Evolutionary conservation across 2,797 vertebrate species (phyloP), one percentile per base, ranked within the genome.

Genomic region (Chromobotia macracanthus): DNA sequence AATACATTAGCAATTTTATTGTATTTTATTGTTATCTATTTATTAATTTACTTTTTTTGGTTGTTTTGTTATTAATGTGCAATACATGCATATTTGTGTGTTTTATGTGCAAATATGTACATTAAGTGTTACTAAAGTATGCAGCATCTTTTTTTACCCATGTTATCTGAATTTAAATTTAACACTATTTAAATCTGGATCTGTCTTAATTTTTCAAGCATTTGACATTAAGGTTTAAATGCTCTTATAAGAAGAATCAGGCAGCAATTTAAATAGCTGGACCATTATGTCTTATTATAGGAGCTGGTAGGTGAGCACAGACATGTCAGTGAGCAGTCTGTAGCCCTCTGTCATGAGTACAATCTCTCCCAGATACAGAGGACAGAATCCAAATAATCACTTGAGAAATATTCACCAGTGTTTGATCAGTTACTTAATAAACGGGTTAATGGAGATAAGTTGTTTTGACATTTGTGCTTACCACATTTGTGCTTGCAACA

Each of bases 71-170:
- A 31, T 31, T 31, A 3, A 31, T 31, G 3, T 31, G 5, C 31
- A 31, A n/a, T 6, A 53, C 50, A 19, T n/a, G n/a, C n/a, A n/a
- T n/a, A n/a, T n/a, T n/a, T n/a, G n/a, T n/a, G n/a, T n/a, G n/a
- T n/a, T 31, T 31, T 31, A 31, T 31, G 35, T 51, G 6, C 3
- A 16, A 51, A 5, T 77, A 50, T 38, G 10, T 70, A 60, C 50
- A 70, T 61, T 70, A 21, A 23, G 75, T 60, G 50, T 61, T 55
- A 78, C 35, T n/a, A n/a, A n/a, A n/a, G n/a, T n/a, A n/a, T 38
- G 35, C 35, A 38, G 35, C 8, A 7, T 38, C 35, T 38, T 4
- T 38, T 38, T 31, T 31, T 31, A 31, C n/a, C n/a, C n/a, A n/a
- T n/a, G n/a, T n/a, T n/a, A n/a, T n/a, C n/a, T n/a, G 31, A 31